Base-by-base conservation (phyloP, 2,888 invertebrate genomes). In the Acrobeloides nanus region DNA sequence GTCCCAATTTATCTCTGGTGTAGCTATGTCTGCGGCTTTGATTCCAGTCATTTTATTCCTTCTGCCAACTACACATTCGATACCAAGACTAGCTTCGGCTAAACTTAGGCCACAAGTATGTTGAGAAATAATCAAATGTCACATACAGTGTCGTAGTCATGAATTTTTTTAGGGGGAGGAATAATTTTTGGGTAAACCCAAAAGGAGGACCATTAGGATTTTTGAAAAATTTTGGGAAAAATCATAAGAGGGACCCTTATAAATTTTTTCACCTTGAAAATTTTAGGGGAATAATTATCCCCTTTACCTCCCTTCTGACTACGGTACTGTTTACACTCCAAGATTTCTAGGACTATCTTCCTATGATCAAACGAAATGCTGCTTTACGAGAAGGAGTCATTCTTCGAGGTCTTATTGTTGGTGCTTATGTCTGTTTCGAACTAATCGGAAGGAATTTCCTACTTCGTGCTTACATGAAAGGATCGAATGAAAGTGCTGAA, bases 381-480 rank as follows among this genome's bases (percentile, higher is more conserved):
- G 60, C 49, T 8, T 52, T 69, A 7, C 42, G 63, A 44, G 67
- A 70, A 51, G 70, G 67, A 20, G 57, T 72, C 17, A 47, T 66
- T 21, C 55, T 71, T 23, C 62, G 67, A n/a, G 58, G 54, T n/a
- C 53, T 72, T 23, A 55, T 72, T 27, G 64, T 73, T 27, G 59
- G 63, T 18, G 62, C 72, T 37, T 66, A 68, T 55, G 69, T 72
- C 10, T 68, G 69, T 55, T 73, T 67, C 51, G 72, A 72, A 48
- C 62, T 72, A 59, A 68, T 72, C 49, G 64, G 68, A 0, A 60
- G 72, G 21, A 73, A 72, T 59, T 73, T 69, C 58, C 55, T 73
- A 33, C 62, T 72, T 44, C 64, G 71, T 27, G 53, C 66, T 40
- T 68, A 60, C 57, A 68, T 69, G 70, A 57, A 62, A 48, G 63